Percentiles rank a stretch among this genome's conserved stretches.
These are phyloP conservation scores for Porites lutea DNA, from an alignment of 64 coral and sea anemone genomes.

Conservation along the genomic window DNA sequence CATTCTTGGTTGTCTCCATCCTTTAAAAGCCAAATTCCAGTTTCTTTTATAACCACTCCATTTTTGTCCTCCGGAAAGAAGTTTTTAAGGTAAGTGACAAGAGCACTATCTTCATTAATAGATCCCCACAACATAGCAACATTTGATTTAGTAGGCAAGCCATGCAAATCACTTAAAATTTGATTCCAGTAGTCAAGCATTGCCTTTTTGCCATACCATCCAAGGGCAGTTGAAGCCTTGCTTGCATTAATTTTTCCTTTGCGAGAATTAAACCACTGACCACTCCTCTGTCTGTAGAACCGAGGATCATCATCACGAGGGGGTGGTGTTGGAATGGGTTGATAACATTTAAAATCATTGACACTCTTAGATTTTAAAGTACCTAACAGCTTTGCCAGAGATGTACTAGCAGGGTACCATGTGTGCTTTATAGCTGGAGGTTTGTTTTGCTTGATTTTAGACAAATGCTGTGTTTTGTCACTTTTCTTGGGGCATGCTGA, in stretches of 20 bases:
- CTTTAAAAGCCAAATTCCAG: too few species aligned
- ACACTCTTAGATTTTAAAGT: constrained; percentile 11
- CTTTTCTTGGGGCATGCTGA: constrained; percentile 10
- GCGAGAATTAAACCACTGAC: constrained; percentile 17
- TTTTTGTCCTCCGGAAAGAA: not conserved
- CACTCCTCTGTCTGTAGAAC: constrained; percentile 24
- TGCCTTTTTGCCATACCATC: constrained; percentile 55
- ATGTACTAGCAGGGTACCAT: constrained; percentile 16
- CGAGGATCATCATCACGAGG: constrained; percentile 3
- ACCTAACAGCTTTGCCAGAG: constrained; percentile 10
- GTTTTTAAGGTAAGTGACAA: too few species aligned
- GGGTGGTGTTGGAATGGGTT: constrained; percentile 12
- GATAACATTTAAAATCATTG: constrained; percentile 22
- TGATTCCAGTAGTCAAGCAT: constrained; percentile 48
- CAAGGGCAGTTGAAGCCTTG: constrained; percentile 51
- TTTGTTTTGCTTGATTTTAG: constrained; percentile 19
- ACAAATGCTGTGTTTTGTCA: too few species aligned
- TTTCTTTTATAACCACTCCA: constrained; percentile 20
- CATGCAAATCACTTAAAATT: constrained; percentile 16
- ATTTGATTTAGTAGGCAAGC: constrained; percentile 14
- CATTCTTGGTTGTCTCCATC: too few species aligned
- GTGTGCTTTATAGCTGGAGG: constrained; percentile 9
- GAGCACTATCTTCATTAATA: too few species aligned
- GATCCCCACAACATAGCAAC: too few species aligned
- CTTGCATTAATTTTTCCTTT: constrained; percentile 54